These are phyloP conservation scores for Nemotelus nigrinus DNA, from an alignment of 2,888 invertebrate genomes.

Conservation along the genomic window DNA sequence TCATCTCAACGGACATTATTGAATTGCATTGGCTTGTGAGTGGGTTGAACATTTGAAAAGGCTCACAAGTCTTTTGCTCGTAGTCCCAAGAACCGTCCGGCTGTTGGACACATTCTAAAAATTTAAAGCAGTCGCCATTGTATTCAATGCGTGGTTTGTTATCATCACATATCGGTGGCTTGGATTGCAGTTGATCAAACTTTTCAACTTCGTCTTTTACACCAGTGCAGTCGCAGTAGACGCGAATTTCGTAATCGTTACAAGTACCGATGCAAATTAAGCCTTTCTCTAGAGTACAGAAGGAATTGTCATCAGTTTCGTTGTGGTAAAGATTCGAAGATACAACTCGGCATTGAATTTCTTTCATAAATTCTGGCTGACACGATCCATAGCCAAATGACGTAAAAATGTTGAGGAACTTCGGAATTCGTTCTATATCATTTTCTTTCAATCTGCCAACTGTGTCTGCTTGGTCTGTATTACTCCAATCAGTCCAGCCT, in stretches of 20 bases:
- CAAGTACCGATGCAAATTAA: conserved; percentile 76
- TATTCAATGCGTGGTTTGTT: conserved; percentile 70
- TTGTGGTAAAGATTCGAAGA: conserved; percentile 71
- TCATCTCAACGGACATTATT: conserved; percentile 66
- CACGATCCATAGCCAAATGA: conserved; percentile 69
- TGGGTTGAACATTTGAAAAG: conserved; percentile 72
- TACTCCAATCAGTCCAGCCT: conserved; percentile 87
- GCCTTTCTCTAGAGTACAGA: conserved; percentile 79
- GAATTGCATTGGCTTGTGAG: conserved; percentile 70
- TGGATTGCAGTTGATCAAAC: conserved; percentile 49
- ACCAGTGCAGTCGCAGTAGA: conserved; percentile 72
- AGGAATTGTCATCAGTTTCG: conserved; percentile 77
- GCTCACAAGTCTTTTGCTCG: conserved; percentile 71
- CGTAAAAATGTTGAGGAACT: conserved; percentile 67
- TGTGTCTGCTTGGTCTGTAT: conserved; percentile 64
- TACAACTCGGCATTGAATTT: conserved; percentile 81
- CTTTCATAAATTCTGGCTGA: conserved; percentile 70
- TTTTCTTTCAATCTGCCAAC: conserved; percentile 58
- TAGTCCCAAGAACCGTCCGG: conserved; percentile 61
- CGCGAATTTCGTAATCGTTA: conserved; percentile 84
- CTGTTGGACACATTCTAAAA: conserved; percentile 73
- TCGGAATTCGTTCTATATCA: conserved; percentile 72
- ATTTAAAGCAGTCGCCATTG: conserved; percentile 74
- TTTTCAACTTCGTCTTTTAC: not conserved
- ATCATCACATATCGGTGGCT: conserved; percentile 63